Percentiles rank a stretch among this genome's conserved stretches.
Conservation (phyloP, 2,797 vertebrate genomes). For the Falco naumanni region DNA sequence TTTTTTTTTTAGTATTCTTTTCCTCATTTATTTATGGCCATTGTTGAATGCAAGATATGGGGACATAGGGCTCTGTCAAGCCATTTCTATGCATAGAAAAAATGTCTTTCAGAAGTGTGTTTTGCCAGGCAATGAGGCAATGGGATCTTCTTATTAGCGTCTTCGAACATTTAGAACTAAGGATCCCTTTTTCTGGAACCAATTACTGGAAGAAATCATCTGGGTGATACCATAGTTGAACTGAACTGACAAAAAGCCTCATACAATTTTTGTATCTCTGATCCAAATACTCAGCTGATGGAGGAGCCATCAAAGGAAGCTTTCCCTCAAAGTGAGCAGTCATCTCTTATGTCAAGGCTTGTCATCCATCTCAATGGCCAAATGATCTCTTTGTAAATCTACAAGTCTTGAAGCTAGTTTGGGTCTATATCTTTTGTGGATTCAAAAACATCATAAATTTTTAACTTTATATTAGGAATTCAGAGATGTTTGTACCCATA, state of each 20-base stretch:
- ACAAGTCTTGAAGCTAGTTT: not conserved
- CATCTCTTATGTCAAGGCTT: not conserved
- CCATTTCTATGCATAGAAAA: not conserved
- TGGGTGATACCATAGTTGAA: not conserved
- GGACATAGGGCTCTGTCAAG: not conserved
- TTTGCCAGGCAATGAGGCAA: not conserved
- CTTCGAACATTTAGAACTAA: not conserved
- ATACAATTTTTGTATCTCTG: not conserved
- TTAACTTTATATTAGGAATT: not conserved
- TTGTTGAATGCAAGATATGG: not conserved
- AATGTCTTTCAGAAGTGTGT: not conserved
- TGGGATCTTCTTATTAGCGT: not conserved
- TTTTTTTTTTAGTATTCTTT: not conserved
- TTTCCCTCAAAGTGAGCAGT: not conserved
- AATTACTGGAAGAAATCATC: not conserved
- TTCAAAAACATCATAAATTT: not conserved
- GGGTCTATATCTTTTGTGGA: not conserved
- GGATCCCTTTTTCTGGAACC: not conserved
- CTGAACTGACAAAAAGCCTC: not conserved
- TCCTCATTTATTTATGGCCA: not conserved
- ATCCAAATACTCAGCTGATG: not conserved
- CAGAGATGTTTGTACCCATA: not conserved
- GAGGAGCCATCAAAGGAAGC: not conserved
- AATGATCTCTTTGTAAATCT: not conserved
- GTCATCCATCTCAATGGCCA: not conserved